A percentile compares a stretch with the other conserved stretches of the same genome.
phyloP scores from a whole-genome alignment of 2,113 vertebrate genomes.

The Marmota monax region DNA sequence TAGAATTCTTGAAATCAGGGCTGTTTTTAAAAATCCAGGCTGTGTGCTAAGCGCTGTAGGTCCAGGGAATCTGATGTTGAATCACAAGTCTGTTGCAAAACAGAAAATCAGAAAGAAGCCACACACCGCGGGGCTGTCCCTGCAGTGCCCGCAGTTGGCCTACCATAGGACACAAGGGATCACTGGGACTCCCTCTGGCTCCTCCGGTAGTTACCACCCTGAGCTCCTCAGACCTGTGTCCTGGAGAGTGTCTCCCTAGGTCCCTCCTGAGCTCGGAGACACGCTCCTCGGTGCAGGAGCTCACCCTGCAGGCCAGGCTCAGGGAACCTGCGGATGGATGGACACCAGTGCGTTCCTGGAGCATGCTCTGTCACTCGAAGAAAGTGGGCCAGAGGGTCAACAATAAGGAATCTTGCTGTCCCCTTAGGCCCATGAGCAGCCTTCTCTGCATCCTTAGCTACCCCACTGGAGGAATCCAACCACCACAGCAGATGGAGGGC shows the following conservation, averaged over 20 bases:
- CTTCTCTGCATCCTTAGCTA: not conserved
- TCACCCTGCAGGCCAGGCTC: not conserved
- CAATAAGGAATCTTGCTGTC: not conserved
- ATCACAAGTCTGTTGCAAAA: not conserved
- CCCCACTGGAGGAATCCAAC: not conserved
- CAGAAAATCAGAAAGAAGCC: not conserved
- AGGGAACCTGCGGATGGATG: not conserved
- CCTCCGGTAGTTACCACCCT: no score
- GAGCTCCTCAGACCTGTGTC: not conserved
- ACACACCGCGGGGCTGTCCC: accelerated
- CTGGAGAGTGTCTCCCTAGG: not conserved
- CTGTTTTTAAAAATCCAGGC: not conserved
- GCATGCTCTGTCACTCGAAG: not conserved
- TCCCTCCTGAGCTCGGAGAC: not conserved
- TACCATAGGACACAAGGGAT: accelerated
- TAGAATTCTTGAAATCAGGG: conserved; percentile 35
- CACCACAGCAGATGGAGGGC: accelerated
- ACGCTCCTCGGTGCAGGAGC: not conserved
- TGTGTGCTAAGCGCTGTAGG: not conserved
- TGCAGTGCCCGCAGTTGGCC: accelerated
- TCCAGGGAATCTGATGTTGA: not conserved
- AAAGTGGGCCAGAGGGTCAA: not conserved
- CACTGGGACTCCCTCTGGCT: no score
- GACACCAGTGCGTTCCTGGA: not conserved
- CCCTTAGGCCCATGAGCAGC: accelerated